Evolutionary conservation across 2,113 vertebrate species (phyloP), one percentile per base, ranked within the genome.

Genomic region (Apeltes quadracus): DNA sequence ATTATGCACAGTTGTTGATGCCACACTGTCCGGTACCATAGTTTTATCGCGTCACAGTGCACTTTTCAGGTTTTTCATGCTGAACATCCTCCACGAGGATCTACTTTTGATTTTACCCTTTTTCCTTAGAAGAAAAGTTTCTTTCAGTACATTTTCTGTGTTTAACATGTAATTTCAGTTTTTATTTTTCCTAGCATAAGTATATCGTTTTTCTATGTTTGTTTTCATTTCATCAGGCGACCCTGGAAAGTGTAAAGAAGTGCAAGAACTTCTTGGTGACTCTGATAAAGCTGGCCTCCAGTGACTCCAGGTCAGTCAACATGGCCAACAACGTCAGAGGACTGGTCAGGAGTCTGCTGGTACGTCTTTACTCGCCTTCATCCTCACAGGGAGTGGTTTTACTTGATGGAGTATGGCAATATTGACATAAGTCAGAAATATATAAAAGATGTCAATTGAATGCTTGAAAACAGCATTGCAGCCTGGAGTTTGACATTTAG

Each of bases 231-330:
- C 11, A 0, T 9, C 64, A 98, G 97, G 93, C 95, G 55, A 95
- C 94, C 43, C 71, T 97, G 80, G 97, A 98, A 87, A 99, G 97
- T 86, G 96, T 97, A 78, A 98, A 97, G 89, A 99, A 99, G 91
- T 99, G 97, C 88, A 98, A 97, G 90, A 98, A 98, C 90, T 99
- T 99, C 81, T 94, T 99, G 78, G 94, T 96, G 74, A 97, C 96
- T 0, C 91, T 99, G 82, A 95, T 99, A 88, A 99, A 98, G 85
- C 89, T 99, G 76, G 96, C 97, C 0, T 97, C 95, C 36, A 95
- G 94, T 84, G 96, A 95, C 80, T 92, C 96, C 73, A 95, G 94
- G 68, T 95, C 96, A 5, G 85, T 90, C 46, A 91, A 95, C 89
- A 96, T 97, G 94, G 96, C 96, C 0, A 93, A 94, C 85, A 98